Evolutionary conservation across 2,113 vertebrate species (phyloP), one percentile per base, ranked within the genome.

Genomic region (Nematolebias whitei): DNA sequence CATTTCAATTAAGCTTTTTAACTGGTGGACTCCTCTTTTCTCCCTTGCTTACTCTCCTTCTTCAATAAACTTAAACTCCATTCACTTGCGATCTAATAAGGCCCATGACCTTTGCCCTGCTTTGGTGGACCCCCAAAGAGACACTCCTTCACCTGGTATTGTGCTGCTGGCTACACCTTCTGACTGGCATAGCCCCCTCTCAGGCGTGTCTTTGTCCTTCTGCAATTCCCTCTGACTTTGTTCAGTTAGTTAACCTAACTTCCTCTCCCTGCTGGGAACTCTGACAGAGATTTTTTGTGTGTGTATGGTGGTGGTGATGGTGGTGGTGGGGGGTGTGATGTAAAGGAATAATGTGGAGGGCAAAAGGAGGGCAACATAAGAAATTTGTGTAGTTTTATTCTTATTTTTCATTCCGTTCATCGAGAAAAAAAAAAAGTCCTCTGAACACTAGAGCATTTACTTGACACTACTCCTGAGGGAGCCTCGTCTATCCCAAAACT

Each of bases 221-320:
- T 91, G 90, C 92, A 88, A 89, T 94, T 95, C 92, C 90, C 93
- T 92, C 91, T 91, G 93, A 94, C 93, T 93, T 94, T 95, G 93
- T 94, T 93, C 94, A 95, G 94, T 96, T 95, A 96, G 91, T 92
- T 91, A 95, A 94, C 92, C 91, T 93, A 87, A 94, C 96, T 97
- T 97, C 95, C 96, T 93, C 92, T 94, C 92, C 92, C 89, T 85
- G 91, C 94, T 94, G 92, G 89, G 90, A 87, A 82, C 90, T 92
- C 90, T 74, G 90, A 80, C 80, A 70, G n/a, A n/a, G n/a, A n/a
- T n/a, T n/a, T n/a, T n/a, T n/a, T n/a, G n/a, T n/a, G n/a, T n/a
- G n/a, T n/a, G n/a, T n/a, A n/a, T n/a, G n/a, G n/a, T n/a, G n/a
- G n/a, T n/a, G n/a, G n/a, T n/a, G n/a, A n/a, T n/a, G n/a, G n/a